Conservation (phyloP, 2,797 vertebrate species). For the Lagothrix lagotricha region DNA sequence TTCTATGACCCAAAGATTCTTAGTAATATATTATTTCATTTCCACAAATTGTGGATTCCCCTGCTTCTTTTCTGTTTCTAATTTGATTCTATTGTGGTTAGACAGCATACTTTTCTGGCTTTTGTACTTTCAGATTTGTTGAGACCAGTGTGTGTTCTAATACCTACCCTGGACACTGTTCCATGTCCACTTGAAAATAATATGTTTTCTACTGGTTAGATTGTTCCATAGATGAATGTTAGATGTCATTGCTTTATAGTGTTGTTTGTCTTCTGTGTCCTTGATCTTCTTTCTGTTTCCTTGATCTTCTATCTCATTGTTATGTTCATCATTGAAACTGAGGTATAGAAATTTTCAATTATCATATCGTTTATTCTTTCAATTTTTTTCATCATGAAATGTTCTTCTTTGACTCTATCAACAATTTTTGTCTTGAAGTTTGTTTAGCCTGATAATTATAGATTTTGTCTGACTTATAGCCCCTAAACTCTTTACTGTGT, state of each 20-base stretch:
- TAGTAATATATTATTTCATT: too few relatives aligned
- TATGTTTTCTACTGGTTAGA: not conserved
- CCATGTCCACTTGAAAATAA: not conserved
- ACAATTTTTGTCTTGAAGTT: not conserved
- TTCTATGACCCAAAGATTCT: too few relatives aligned
- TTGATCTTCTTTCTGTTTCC: not conserved
- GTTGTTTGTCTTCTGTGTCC: not conserved
- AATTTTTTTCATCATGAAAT: not conserved
- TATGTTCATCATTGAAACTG: not conserved
- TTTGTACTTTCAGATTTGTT: not conserved
- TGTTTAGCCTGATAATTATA: not conserved
- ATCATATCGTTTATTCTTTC: not conserved
- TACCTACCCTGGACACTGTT: not conserved
- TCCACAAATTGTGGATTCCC: too few relatives aligned
- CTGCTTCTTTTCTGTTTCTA: too few relatives aligned
- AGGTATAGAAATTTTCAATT: not conserved
- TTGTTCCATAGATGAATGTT: not conserved
- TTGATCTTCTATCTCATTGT: not conserved
- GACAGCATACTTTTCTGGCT: not conserved
- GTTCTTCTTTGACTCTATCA: too few relatives aligned
- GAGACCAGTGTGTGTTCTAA: not conserved
- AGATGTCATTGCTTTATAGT: not conserved
- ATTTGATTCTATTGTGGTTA: too few relatives aligned
- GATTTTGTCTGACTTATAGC: too few relatives aligned
- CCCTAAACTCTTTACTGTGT: too few relatives aligned